Percentiles rank a stretch among this genome's conserved stretches.
phyloP scores from a whole-genome alignment of 2,888 invertebrate species.

The Spilosoma lubricipeda region DNA sequence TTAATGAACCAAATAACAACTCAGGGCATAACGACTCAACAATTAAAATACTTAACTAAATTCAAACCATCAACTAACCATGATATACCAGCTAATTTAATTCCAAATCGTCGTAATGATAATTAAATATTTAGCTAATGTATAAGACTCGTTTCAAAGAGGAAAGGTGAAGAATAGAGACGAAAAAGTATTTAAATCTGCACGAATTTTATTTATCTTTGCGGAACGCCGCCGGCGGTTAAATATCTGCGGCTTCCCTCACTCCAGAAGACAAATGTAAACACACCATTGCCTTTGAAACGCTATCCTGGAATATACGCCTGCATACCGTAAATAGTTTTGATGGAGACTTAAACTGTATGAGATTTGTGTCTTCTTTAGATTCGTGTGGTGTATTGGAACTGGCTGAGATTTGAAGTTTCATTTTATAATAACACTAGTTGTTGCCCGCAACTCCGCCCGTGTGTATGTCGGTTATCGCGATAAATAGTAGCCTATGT shows the following conservation, averaged over 20 bases:
- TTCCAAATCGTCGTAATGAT: conserved; percentile 40
- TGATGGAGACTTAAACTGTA: conserved; percentile 54
- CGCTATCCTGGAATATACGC: conserved; percentile 60
- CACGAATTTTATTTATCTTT: conserved; percentile 79
- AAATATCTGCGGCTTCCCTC: conserved; percentile 77
- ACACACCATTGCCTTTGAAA: conserved; percentile 79
- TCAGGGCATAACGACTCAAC: conserved; percentile 10
- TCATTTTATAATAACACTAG: background rate
- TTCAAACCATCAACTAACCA: conserved; percentile 5
- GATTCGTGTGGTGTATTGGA: conserved; percentile 16
- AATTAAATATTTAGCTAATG: conserved; percentile 49
- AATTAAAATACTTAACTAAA: conserved; percentile 9
- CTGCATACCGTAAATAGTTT: conserved; percentile 61
- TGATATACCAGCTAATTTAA: conserved; percentile 34
- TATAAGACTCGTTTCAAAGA: conserved; percentile 57
- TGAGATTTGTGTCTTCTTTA: conserved; percentile 36
- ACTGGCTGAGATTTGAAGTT: background rate
- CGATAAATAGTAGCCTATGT: too few species aligned
- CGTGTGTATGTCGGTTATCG: too few species aligned
- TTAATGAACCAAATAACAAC: background rate
- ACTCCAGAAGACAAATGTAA: conserved; percentile 77
- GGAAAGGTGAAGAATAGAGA: conserved; percentile 65
- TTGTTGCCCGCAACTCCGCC: too few species aligned
- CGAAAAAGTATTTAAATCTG: conserved; percentile 81
- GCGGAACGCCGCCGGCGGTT: conserved; percentile 75